Base-by-base conservation (phyloP, 2,797 vertebrate species). In the Phrynocephalus forsythii region DNA sequence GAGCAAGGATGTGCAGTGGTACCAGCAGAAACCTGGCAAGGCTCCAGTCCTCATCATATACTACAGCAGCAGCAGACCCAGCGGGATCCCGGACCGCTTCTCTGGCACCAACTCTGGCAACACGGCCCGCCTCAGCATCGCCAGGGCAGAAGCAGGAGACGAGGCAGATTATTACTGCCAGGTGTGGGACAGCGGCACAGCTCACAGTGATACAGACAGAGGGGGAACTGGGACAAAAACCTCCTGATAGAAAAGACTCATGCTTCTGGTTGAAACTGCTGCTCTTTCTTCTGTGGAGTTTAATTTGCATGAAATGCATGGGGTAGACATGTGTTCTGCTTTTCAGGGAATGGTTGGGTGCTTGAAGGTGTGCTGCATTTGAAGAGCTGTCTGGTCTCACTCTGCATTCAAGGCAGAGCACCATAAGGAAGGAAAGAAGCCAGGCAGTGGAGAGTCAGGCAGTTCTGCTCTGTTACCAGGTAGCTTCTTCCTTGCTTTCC, bases 1-100 rank as follows among this genome's bases (percentile, higher is more conserved):
- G 63, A 0, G 3, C 16, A n/a, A 44, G 28, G 3, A 9, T 28
- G 28, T 94, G 80, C 78, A 30, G 78, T 95, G 93, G 94, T 94
- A 94, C 88, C 94, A 94, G 83, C 91, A 92, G 89, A 88, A 13
- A 38, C 86, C 80, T 0, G 90, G 86, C 26, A 84, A 82, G 22
- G 22, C 88, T 1, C 91, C 93, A 0, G 73, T 80, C 3, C 79
- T 76, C 3, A 68, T 87, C 79, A 89, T 89, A 76, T 91, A 88
- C 5, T 3, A 26, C 0, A 69, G 80, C 69, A 77, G 16, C 8
- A 3, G 9, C 6, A 83, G 88, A 13, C 67, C 88, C 3, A 0
- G 24, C 0, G 72, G 48, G 56, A 71, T 87, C 60, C 52, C 86
- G 0, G 86, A 87, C 73, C 73, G 72, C 11, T 83, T 69, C 72